Evolutionary conservation across 2,888 invertebrate genomes (phyloP), one percentile per base, ranked within the genome.

Genomic region (Mythimna pallens): DNA sequence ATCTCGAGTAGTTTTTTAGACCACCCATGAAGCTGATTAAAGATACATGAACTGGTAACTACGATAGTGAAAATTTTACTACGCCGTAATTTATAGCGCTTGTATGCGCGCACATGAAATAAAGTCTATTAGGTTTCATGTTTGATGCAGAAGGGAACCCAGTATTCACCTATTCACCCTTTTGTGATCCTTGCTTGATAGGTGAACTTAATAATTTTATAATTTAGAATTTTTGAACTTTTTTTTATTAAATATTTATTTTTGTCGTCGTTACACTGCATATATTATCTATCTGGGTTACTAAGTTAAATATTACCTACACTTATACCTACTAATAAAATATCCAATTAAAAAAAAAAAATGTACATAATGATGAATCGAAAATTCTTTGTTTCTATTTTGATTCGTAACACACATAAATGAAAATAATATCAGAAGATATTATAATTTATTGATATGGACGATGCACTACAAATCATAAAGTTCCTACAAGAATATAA

Each of bases 21-120:
- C 79, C 80, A 80, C 84, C 81, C 61, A 65, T 58, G 40, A 36
- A 58, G 65, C 83, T 54, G 25, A 58, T 65, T 58, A 25, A 54
- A 67, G 47, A 78, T 55, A 73, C 36, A 73, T 36, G n/a, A 57
- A 52, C 47, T 40, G 36, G n/a, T 83, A 72, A 58, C 55, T 47
- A 22, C 30, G 63, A 50, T 65, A 62, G 61, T 47, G 74, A 73
- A 80, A 62, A 80, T 47, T 73, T 73, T 55, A 83, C 70, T 62
- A 70, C 64, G 47, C 40, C 7, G 34, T 65, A 59, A 78, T 65
- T 58, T 65, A 78, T 63, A 50, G 59, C 52, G 61, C 57, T 64
- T 61, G 12, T 54, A 73, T 61, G 57, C 43, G 30, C 61, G 65
- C 65, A 58, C 62, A 68, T 80, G 54, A 40, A 65, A 36, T 22